phyloP scores from a whole-genome alignment of 1,140 invertebrate genomes.

The Calliphora vicina region DNA sequence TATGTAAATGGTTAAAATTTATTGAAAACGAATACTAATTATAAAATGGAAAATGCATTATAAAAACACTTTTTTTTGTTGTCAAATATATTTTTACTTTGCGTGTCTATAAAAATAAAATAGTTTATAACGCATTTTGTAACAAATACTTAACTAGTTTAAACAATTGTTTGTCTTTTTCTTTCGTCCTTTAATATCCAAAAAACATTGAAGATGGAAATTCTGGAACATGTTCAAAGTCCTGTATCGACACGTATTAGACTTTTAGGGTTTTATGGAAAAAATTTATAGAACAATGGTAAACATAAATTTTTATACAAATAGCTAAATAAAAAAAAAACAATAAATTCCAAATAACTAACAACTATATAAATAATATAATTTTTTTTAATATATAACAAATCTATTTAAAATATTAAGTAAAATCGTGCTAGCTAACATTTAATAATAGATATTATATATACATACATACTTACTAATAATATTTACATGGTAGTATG shows the following conservation, averaged over 20 bases:
- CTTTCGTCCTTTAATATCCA: background rate
- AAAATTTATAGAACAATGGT: conserved; percentile 43
- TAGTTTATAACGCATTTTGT: background rate
- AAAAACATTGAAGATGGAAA: conserved; percentile 59
- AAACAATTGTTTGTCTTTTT: conserved; percentile 6
- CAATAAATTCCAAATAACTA: background rate
- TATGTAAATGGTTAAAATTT: too few relatives aligned
- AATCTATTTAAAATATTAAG: background rate
- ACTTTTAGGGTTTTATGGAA: conserved; percentile 62
- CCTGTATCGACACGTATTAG: conserved; percentile 61
- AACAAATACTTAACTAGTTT: conserved; percentile 12
- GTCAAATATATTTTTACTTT: too few relatives aligned
- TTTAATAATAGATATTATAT: conserved; percentile 18
- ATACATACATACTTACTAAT: background rate
- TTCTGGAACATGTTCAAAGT: conserved; percentile 63
- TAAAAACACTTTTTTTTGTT: too few relatives aligned
- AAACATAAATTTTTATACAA: background rate
- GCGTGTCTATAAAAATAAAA: too few relatives aligned
- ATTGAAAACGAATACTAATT: too few relatives aligned
- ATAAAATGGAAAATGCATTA: too few relatives aligned
- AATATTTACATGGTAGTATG: background rate
- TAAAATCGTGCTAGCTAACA: background rate
- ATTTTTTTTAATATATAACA: conserved; percentile 6
- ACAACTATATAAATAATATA: background rate
- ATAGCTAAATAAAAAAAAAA: conserved; percentile 16